phyloP scores from a whole-genome alignment of 2,113 vertebrate species.

The Tetrax tetrax region DNA sequence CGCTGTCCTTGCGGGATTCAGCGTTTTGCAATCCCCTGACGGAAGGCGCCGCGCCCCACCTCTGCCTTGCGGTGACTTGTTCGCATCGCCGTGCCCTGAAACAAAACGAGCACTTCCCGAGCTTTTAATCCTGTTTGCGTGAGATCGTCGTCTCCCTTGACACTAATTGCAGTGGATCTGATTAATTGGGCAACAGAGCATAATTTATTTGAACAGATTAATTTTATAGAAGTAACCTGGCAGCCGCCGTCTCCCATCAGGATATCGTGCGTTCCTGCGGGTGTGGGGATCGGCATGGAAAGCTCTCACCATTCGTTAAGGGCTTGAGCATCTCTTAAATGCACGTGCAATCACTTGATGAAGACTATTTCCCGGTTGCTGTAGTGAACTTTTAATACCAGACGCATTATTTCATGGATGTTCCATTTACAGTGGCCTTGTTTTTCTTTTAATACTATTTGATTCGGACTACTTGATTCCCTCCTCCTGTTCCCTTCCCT shows the following conservation, averaged over 20 bases:
- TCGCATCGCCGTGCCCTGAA: background rate
- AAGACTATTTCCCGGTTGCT: background rate
- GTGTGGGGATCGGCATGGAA: fast-evolving
- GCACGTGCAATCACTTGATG: too few species aligned
- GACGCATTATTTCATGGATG: background rate
- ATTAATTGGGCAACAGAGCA: background rate
- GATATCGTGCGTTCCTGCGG: background rate
- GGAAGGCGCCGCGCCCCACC: background rate
- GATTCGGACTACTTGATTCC: background rate
- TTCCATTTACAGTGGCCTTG: background rate
- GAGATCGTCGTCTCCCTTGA: background rate
- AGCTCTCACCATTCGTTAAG: fast-evolving
- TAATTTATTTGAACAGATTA: background rate
- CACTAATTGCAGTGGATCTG: slow-evolving; percentile 22
- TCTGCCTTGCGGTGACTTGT: slow-evolving; percentile 30
- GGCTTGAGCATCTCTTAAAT: fast-evolving
- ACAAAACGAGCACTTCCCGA: background rate
- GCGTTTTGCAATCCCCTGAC: background rate
- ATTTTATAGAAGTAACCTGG: background rate
- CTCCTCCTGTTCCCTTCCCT: slow-evolving; percentile 30
- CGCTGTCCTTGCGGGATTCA: fast-evolving
- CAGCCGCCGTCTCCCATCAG: background rate
- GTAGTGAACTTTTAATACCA: background rate
- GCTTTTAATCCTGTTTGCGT: background rate
- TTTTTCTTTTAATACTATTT: background rate